Evolutionary conservation across 2,888 invertebrate species (phyloP), one percentile per base, ranked within the genome.

Genomic region (Octonoba sinensis): DNA sequence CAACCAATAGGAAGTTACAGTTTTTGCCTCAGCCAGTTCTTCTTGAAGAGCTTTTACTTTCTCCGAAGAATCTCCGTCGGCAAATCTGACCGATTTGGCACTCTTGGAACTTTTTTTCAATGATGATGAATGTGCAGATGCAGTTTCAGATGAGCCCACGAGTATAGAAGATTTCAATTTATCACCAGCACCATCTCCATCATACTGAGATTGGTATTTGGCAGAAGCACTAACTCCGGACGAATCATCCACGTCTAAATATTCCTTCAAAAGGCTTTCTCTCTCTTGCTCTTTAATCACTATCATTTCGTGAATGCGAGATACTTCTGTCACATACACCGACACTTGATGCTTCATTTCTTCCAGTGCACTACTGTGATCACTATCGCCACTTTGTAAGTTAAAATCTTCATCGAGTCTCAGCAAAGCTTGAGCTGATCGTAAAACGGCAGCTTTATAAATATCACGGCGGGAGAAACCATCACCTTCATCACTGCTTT

Each of bases 231-330:
- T 54, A 16, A 18, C 20, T 16, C 18, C n/a, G 2, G 20, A 62
- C 1, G 6, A 3, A 8, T 27, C 22, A 62, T 60, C 46, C 1
- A 36, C 2, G 44, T 62, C 47, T 3, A 81, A 62, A 27, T 64
- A 81, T 27, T 81, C 69, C 18, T 27, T 73, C 3, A 81, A 47
- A 24, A 81, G 51, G 46, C 69, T 57, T 16, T 81, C 62, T n/a
- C 56, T 67, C 47, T 81, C 67, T 46, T 73, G 73, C 8, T 73
- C 54, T 36, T 81, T 73, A 22, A 81, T 69, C 1, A 69, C 69
- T 36, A 81, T 24, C 0, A 81, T 27, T 62, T 81, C 79, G 27
- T 73, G 72, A n/a, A 81, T 81, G 8, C 79, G 73, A 24, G 73
- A 44, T 20, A 81, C 79, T 64, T 81, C 79, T 1, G 79, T 81